Evolutionary conservation across 2,113 vertebrate species (phyloP).

Genomic region (Larimichthys crocea): DNA sequence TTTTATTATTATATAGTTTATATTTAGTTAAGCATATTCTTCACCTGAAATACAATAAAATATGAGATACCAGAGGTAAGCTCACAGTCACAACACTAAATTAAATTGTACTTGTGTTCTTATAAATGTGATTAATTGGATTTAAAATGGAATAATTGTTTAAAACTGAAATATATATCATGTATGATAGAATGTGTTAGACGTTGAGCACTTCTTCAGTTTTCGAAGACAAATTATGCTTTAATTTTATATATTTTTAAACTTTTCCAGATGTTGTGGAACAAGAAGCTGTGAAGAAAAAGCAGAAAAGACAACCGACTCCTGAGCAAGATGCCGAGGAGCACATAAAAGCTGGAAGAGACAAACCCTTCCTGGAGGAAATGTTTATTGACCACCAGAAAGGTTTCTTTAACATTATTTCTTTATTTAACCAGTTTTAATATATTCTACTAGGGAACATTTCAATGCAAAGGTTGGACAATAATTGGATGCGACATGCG

Average conservation of each 20-base stretch:
- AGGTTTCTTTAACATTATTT: slow-evolving; percentile 19
- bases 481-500: neutral
- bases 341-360: slow-evolving; percentile 32
- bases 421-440: neutral
- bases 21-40: neutral
- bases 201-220: neutral
- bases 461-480: neutral
- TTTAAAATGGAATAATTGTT: neutral
- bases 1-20: neutral
- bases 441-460: too few relatives aligned
- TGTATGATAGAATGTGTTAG: neutral
- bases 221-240: neutral
- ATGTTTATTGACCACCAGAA: slow-evolving; percentile 24
- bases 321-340: slow-evolving; percentile 50
- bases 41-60: too few relatives aligned
- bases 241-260: neutral
- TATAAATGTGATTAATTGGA: neutral
- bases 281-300: neutral
- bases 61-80: too few relatives aligned
- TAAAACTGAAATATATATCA: neutral
- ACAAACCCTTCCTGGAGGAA: slow-evolving; percentile 51
- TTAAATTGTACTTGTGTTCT: neutral
- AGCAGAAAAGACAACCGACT: neutral
- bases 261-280: slow-evolving; percentile 20
- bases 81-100: neutral